phyloP scores from a whole-genome alignment of 2,797 vertebrate species.

The Pangasius mekongensis region DNA sequence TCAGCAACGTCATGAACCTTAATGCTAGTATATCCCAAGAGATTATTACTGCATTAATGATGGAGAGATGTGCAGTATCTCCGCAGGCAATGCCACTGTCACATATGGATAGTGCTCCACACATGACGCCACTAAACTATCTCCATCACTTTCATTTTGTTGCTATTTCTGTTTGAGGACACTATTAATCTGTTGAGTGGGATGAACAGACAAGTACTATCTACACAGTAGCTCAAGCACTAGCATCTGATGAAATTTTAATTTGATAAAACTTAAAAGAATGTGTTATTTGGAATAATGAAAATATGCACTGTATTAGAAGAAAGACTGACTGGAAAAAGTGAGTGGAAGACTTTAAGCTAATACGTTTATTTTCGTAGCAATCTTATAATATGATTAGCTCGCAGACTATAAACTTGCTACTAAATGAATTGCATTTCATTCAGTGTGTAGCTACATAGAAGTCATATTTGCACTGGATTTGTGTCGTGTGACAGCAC shows the following conservation, averaged over 20 bases:
- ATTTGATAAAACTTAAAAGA: not conserved
- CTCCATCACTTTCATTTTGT: conserved; percentile 15
- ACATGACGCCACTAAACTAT: conserved; percentile 32
- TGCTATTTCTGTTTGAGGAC: conserved; percentile 27
- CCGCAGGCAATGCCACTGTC: conserved; percentile 14
- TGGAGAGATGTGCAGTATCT: conserved; percentile 1
- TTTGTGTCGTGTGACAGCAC: no score
- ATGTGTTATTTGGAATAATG: not conserved
- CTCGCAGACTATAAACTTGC: no score
- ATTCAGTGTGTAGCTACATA: no score
- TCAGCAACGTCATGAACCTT: conserved; percentile 6
- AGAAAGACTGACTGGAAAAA: not conserved
- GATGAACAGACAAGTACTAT: conserved; percentile 10
- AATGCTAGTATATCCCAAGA: conserved; percentile 14
- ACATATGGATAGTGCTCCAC: not conserved
- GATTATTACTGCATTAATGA: conserved; percentile 24
- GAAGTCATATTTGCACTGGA: no score
- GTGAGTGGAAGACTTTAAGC: not conserved
- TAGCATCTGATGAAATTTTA: not conserved
- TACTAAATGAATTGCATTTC: no score
- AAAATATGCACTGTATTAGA: not conserved
- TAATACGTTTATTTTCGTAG: not conserved
- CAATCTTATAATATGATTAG: not conserved
- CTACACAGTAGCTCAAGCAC: not conserved
- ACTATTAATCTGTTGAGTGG: conserved; percentile 15